phyloP scores from a whole-genome alignment of 2,113 vertebrate genomes.

The Poicephalus meyeri region DNA sequence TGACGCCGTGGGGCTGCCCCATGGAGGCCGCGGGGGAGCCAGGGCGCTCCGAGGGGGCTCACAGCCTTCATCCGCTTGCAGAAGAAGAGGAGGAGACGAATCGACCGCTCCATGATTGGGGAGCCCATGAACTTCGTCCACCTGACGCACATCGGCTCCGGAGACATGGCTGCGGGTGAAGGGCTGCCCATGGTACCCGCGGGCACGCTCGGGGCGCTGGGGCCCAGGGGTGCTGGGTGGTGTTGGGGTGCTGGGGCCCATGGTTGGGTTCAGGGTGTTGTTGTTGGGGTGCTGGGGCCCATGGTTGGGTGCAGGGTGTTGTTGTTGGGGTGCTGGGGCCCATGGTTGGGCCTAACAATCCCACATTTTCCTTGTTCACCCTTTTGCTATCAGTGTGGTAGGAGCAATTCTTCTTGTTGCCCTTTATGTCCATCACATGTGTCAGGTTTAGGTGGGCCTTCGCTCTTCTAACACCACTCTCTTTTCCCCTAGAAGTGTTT shows the following conservation, averaged over 20 bases:
- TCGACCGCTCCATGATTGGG: conserved; percentile 92
- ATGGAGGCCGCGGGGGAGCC: fast-evolving
- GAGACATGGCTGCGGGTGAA: conserved; percentile 84
- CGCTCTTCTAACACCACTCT: not conserved
- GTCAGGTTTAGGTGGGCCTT: not conserved
- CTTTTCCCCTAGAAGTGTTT: not conserved
- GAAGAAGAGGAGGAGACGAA: conserved; percentile 87
- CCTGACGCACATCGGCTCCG: conserved; percentile 92
- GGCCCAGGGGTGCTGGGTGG: too few species aligned
- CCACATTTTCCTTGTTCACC: not conserved
- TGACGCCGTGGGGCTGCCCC: fast-evolving
- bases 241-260: too few species aligned
- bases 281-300: too few species aligned
- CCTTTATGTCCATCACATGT: not conserved
- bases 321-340: too few species aligned
- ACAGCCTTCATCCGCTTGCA: not conserved
- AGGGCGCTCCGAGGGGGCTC: not conserved
- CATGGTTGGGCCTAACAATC: not conserved
- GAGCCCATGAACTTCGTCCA: conserved; percentile 94
- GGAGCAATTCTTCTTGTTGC: not conserved
- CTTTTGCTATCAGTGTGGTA: fast-evolving
- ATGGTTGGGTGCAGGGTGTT: too few species aligned
- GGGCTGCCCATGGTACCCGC: conserved; percentile 80
- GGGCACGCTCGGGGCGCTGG: too few species aligned
- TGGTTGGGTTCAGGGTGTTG: too few species aligned